phyloP scores from a whole-genome alignment of 2,888 invertebrate genomes.

The Eutolmus rufibarbis region DNA sequence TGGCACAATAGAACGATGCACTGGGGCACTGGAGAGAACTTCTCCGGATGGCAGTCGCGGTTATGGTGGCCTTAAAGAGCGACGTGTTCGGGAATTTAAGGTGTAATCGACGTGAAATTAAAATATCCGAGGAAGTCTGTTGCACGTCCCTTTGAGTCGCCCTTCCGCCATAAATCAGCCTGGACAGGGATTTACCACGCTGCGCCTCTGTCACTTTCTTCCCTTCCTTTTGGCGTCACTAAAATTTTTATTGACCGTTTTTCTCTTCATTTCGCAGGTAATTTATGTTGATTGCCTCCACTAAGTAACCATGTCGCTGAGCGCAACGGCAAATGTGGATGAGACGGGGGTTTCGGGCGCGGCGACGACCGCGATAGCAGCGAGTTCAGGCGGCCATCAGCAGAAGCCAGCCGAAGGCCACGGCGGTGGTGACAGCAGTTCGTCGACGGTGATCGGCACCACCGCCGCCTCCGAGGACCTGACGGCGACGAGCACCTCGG shows the following conservation, averaged over 20 bases:
- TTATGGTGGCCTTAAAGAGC: not conserved
- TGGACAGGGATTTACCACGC: not conserved
- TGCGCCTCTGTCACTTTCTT: not conserved
- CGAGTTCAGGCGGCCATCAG: conserved; percentile 41
- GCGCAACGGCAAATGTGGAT: conserved; percentile 20
- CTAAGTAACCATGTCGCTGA: conserved; percentile 45
- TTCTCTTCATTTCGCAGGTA: conserved; percentile 43
- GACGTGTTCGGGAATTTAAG: not conserved
- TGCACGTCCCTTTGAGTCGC: not conserved
- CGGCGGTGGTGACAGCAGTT: not conserved
- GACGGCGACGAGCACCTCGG: not conserved
- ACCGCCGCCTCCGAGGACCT: conserved; percentile 14
- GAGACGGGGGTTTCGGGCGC: conserved; percentile 20
- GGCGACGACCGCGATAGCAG: conserved; percentile 8
- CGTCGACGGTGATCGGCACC: conserved; percentile 6
- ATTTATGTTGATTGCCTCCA: conserved; percentile 46
- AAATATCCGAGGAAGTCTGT: not conserved
- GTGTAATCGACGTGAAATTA: not conserved
- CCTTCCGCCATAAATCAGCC: not conserved
- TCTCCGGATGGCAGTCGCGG: not conserved
- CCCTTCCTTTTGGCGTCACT: not conserved
- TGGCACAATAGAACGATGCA: not conserved
- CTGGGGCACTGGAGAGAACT: not conserved
- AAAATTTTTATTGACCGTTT: conserved; percentile 16
- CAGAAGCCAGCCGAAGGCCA: not conserved